A percentile compares a stretch with the other conserved stretches of the same genome.
Conservation (phyloP, 2,113 vertebrate species). For the Protobothrops flavoviridis region DNA sequence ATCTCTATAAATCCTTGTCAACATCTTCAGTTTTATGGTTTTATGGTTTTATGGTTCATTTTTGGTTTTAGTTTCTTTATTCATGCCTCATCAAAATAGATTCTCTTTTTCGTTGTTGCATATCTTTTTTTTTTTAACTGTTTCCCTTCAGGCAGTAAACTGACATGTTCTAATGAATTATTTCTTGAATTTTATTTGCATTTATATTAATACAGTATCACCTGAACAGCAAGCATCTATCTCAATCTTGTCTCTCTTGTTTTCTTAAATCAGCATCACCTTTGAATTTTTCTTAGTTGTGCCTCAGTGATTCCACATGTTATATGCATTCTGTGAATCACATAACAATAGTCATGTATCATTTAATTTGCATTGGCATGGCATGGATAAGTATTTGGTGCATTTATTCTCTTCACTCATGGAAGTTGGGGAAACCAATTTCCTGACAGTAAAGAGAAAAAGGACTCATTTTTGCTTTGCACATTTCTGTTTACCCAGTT, state of each 20-base stretch:
- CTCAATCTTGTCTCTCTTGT: not conserved
- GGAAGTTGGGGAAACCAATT: conserved; percentile 55
- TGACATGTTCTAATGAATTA: not conserved
- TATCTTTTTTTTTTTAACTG: conserved; percentile 3
- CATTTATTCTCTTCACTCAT: conserved; percentile 55
- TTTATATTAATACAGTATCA: conserved; percentile 17
- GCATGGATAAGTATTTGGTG: not conserved
- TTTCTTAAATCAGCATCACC: conserved; percentile 31
- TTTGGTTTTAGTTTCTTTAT: not conserved
- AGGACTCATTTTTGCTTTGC: not conserved
- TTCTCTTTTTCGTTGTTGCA: conserved; percentile 4
- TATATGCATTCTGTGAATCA: conserved; percentile 39
- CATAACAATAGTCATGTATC: not conserved
- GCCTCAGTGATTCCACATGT: conserved; percentile 48
- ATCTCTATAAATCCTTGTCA: not conserved
- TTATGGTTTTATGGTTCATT: too few species aligned
- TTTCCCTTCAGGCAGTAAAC: rapidly evolving
- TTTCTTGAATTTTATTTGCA: conserved; percentile 19
- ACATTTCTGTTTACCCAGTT: conserved; percentile 48
- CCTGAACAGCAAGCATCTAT: conserved; percentile 19
- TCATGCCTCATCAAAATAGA: not conserved
- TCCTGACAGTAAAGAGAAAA: conserved; percentile 42
- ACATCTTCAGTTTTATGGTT: not conserved
- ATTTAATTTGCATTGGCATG: conserved; percentile 47
- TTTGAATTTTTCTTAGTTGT: conserved; percentile 38